phyloP scores from a whole-genome alignment of 2,113 vertebrate species.

The Stictonetta naevosa region DNA sequence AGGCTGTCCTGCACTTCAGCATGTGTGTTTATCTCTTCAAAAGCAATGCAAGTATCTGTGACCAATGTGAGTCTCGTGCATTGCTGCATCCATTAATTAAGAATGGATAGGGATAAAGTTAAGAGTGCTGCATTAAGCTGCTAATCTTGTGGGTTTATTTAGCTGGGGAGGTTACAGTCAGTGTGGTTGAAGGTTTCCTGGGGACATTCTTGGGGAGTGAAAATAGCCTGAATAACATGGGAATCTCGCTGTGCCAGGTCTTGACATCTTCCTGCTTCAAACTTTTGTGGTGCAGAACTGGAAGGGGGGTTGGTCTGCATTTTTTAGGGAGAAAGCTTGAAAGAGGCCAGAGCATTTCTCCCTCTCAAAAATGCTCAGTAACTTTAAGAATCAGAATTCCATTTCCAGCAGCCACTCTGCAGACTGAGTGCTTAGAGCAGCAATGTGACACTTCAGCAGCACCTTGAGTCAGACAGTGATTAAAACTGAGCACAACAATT shows the following conservation, averaged over 20 bases:
- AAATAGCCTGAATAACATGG: neutral
- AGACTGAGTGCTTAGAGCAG: neutral
- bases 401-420: neutral
- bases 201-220: neutral
- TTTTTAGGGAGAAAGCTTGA: neutral
- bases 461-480: neutral
- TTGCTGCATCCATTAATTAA: neutral
- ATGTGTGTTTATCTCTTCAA: neutral
- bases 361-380: neutral
- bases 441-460: neutral
- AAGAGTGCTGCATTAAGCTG: neutral
- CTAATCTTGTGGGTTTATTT: neutral
- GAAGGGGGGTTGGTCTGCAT: neutral
- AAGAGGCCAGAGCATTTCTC: neutral
- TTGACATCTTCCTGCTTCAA: neutral
- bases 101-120: neutral
- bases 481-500: neutral
- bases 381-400: neutral
- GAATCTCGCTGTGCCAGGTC: neutral
- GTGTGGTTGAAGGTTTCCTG: neutral
- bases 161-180: neutral
- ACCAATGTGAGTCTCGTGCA: fast-evolving
- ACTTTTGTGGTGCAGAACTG: neutral
- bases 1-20: neutral
- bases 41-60: neutral